These are phyloP conservation scores for Drosophila truncata DNA, from an alignment of 1,140 invertebrate species.

Conservation along the genomic window DNA sequence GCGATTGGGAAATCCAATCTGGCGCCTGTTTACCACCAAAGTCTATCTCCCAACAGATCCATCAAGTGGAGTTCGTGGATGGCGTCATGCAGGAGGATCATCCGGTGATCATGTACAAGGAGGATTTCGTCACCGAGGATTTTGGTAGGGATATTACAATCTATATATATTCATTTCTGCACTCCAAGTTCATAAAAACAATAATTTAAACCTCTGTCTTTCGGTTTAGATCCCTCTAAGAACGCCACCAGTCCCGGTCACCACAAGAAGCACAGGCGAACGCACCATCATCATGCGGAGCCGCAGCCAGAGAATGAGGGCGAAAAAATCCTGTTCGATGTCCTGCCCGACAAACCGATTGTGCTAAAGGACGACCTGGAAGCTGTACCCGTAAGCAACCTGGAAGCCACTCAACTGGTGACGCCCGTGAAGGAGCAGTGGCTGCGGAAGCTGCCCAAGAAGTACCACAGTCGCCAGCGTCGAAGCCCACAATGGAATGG, in stretches of 20 bases:
- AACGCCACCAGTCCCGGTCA: slow-evolving; percentile 34
- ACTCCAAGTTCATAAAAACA: too few relatives aligned
- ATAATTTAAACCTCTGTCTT: background rate
- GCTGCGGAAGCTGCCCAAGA: slow-evolving; percentile 66
- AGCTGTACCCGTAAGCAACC: slow-evolving; percentile 11
- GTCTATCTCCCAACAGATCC: slow-evolving; percentile 46
- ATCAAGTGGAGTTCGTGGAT: slow-evolving; percentile 66
- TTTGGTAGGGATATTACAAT: slow-evolving; percentile 53
- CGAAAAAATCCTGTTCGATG: slow-evolving; percentile 70
- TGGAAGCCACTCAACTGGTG: slow-evolving; percentile 44
- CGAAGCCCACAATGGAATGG: slow-evolving; percentile 28
- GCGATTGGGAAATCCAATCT: slow-evolving; percentile 7
- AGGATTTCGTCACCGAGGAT: slow-evolving; percentile 80
- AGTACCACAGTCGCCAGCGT: slow-evolving; percentile 61
- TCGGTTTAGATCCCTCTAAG: slow-evolving; percentile 56
- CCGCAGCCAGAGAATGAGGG: slow-evolving; percentile 18
- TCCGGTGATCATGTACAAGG: slow-evolving; percentile 80
- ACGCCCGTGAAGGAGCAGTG: slow-evolving; percentile 49
- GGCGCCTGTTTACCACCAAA: background rate
- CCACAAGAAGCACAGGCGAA: slow-evolving; percentile 32
- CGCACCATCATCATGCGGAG: slow-evolving; percentile 34
- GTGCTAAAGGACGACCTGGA: slow-evolving; percentile 37
- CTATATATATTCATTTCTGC: background rate
- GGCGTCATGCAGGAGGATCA: slow-evolving; percentile 72
- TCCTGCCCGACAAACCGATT: slow-evolving; percentile 65